Base-by-base conservation (phyloP, 2,797 vertebrate genomes). In the Argya squamiceps region DNA sequence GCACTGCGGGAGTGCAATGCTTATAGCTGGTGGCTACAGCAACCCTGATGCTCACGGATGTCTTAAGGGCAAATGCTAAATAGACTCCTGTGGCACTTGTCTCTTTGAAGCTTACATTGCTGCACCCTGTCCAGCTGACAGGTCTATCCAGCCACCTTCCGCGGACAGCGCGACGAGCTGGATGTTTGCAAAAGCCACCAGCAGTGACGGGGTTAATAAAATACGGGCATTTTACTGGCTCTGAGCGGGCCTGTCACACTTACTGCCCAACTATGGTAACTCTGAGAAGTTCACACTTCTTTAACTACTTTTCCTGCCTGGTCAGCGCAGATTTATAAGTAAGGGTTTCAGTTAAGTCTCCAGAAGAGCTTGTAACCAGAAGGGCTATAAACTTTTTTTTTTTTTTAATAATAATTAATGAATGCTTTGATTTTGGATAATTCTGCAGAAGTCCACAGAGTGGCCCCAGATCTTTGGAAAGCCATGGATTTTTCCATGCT, bases 31-130 rank as follows among this genome's bases (percentile, higher is more conserved):
- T 96, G 95, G 86, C 88, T 92, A 86, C 89, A 86, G 94, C 65
- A 94, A 84, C 94, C 95, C 94, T 92, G 36, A 85, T 69, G 39
- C 92, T 94, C 87, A 92, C 43, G 37, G 94, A 96, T 78, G 11
- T 91, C 96, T 96, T 81, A 91, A 96, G 94, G 96, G 96, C 92
- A 97, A 96, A 96, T n/a, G 75, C 96, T 97, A 60, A 90, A 92
- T 93, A 95, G 90, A 95, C 91, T 96, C 95, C 96, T 91, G 52
- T 39, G 85, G 64, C 64, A 15, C 78, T 63, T 6, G 73, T 73
- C 76, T 93, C n/a, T 60, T 37, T 91, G 96, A 91, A 97, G 96
- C 97, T 95, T 91, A 79, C 75, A n/a, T 90, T 96, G 94, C 81
- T 95, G 36, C 83, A 39, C 82, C 96, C 96, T 96, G 97, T 97